Conservation (phyloP, 2,113 vertebrate genomes). For the Laticauda colubrina region DNA sequence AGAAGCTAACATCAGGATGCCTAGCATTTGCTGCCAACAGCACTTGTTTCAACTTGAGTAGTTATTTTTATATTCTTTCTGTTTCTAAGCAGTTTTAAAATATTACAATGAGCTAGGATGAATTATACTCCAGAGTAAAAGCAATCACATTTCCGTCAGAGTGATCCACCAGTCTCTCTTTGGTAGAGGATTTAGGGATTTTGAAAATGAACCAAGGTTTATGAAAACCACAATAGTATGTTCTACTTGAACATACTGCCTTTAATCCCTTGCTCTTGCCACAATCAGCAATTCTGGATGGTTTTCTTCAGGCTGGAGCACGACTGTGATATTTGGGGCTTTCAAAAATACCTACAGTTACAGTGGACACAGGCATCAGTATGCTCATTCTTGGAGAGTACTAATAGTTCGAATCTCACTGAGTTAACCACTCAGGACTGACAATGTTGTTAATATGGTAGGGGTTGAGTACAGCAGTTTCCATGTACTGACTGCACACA, state of each 20-base stretch:
- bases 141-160: slow-evolving; percentile 31
- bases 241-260: slow-evolving; percentile 23
- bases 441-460: slow-evolving; percentile 1
- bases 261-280: slow-evolving; percentile 22
- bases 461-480: slow-evolving; percentile 2
- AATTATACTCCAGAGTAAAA: slow-evolving; percentile 29
- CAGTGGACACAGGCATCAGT: not conserved
- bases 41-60: not conserved
- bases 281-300: slow-evolving; percentile 26
- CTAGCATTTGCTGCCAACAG: not conserved
- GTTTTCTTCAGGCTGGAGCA: slow-evolving; percentile 32
- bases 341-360: slow-evolving; percentile 40
- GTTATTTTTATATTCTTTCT: slow-evolving; percentile 1
- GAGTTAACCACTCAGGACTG: not conserved
- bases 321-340: not conserved
- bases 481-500: not conserved
- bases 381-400: slow-evolving; percentile 19
- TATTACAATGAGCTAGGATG: slow-evolving; percentile 1
- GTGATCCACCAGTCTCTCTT: slow-evolving; percentile 31
- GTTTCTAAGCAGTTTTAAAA: not conserved
- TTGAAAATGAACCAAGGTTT: slow-evolving; percentile 21
- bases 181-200: slow-evolving; percentile 33
- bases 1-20: not conserved
- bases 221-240: slow-evolving; percentile 36
- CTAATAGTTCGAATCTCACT: slow-evolving; percentile 17